Evolutionary conservation across 2,888 invertebrate species (phyloP).

Genomic region (Gibbula magus): DNA sequence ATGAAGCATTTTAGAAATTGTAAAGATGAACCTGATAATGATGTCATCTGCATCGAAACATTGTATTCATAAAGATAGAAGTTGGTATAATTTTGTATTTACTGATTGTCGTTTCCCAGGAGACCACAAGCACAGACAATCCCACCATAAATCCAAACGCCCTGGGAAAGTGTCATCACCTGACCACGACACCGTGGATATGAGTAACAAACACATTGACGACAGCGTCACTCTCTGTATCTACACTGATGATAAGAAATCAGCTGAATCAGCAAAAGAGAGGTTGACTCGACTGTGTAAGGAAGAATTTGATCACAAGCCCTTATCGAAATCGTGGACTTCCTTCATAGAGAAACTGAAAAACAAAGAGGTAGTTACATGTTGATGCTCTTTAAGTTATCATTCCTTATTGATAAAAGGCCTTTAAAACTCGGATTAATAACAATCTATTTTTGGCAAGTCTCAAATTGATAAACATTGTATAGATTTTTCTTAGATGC

Average conservation of each 20-base stretch:
- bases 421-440: too few species aligned
- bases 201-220: background rate
- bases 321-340: background rate
- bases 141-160: background rate
- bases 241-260: background rate
- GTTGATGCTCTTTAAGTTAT: background rate
- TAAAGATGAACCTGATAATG: too few species aligned
- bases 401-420: background rate
- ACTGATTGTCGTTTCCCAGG: too few species aligned
- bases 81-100: too few species aligned
- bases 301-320: constrained; percentile 19
- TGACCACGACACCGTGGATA: background rate
- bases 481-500: too few species aligned
- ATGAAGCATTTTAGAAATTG: too few species aligned
- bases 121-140: too few species aligned
- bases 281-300: background rate
- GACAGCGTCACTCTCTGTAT: constrained; percentile 7
- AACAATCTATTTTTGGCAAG: too few species aligned
- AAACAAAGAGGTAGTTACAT: background rate
- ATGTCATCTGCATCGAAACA: too few species aligned
- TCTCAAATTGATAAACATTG: too few species aligned
- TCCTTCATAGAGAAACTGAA: constrained; percentile 11
- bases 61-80: too few species aligned
- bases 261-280: background rate
- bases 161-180: background rate